These are phyloP conservation scores for Drosophila auraria DNA, from an alignment of 1,140 invertebrate species.

Conservation along the genomic window DNA sequence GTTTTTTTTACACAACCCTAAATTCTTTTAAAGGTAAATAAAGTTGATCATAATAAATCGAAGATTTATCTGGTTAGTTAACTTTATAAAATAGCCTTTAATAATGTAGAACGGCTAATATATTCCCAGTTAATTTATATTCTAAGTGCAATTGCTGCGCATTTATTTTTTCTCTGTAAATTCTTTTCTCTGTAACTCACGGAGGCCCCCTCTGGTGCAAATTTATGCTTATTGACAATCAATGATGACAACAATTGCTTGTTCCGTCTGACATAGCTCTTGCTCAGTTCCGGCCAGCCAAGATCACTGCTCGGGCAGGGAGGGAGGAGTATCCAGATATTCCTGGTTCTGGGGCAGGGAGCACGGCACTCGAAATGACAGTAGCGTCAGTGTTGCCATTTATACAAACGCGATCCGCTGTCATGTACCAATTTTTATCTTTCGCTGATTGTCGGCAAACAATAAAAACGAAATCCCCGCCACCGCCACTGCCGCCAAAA, in stretches of 20 bases:
- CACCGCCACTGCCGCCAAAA: conserved; percentile 31
- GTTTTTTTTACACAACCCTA: too few relatives aligned
- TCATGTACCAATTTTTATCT: conserved; percentile 85
- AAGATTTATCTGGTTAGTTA: too few relatives aligned
- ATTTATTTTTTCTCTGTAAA: neutral
- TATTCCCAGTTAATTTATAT: too few relatives aligned
- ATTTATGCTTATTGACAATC: conserved; percentile 85
- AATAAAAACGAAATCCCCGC: conserved; percentile 79
- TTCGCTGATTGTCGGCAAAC: conserved; percentile 83
- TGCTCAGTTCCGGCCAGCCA: conserved; percentile 48
- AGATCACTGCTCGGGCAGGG: conserved; percentile 1
- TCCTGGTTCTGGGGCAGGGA: conserved; percentile 16
- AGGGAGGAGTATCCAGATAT: neutral
- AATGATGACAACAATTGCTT: conserved; percentile 85
- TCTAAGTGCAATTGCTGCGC: too few relatives aligned
- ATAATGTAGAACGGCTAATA: too few relatives aligned
- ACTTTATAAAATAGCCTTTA: too few relatives aligned
- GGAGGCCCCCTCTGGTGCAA: conserved; percentile 75
- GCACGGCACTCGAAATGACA: conserved; percentile 73
- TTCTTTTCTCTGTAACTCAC: conserved; percentile 4
- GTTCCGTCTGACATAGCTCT: conserved; percentile 68
- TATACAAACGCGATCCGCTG: conserved; percentile 84
- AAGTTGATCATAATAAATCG: too few relatives aligned
- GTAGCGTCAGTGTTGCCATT: conserved; percentile 84
- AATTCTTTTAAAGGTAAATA: too few relatives aligned